Conservation (phyloP, 2,888 invertebrate genomes). For the Hoplodrina ambigua region DNA sequence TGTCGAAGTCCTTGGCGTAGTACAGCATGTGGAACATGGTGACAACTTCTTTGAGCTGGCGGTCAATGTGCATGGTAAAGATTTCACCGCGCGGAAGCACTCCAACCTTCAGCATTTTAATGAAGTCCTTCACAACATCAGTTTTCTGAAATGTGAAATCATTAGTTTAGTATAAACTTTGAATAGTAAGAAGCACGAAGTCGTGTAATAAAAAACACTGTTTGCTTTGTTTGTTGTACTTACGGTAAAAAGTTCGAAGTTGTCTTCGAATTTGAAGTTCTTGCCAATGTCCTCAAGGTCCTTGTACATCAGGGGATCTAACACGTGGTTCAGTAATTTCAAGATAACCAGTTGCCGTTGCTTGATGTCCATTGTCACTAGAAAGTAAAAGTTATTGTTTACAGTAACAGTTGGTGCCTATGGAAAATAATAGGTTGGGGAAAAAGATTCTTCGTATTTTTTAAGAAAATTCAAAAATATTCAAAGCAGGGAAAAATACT, state of each 20-base stretch:
- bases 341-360: slow-evolving; percentile 86
- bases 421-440: too few species aligned
- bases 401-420: background rate
- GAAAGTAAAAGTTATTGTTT: slow-evolving; percentile 35
- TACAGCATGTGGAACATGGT: slow-evolving; percentile 89
- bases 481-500: too few species aligned
- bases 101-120: slow-evolving; percentile 88
- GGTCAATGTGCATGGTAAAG: slow-evolving; percentile 87
- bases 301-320: slow-evolving; percentile 85
- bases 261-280: slow-evolving; percentile 83
- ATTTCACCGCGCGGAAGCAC: slow-evolving; percentile 89
- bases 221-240: background rate
- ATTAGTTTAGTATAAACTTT: background rate
- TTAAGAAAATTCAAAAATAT: too few species aligned
- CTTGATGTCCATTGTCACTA: slow-evolving; percentile 84
- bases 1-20: slow-evolving; percentile 88
- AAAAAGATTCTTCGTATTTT: too few species aligned
- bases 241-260: slow-evolving; percentile 68
- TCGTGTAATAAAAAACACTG: background rate
- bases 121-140: slow-evolving; percentile 90
- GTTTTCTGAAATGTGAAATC: slow-evolving; percentile 81
- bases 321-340: slow-evolving; percentile 88
- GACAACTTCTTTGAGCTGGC: slow-evolving; percentile 88
- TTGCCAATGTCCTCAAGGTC: slow-evolving; percentile 84
- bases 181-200: background rate